Evolutionary conservation across 2,888 invertebrate genomes (phyloP).

Genomic region (Scelioninae gen. 1): DNA sequence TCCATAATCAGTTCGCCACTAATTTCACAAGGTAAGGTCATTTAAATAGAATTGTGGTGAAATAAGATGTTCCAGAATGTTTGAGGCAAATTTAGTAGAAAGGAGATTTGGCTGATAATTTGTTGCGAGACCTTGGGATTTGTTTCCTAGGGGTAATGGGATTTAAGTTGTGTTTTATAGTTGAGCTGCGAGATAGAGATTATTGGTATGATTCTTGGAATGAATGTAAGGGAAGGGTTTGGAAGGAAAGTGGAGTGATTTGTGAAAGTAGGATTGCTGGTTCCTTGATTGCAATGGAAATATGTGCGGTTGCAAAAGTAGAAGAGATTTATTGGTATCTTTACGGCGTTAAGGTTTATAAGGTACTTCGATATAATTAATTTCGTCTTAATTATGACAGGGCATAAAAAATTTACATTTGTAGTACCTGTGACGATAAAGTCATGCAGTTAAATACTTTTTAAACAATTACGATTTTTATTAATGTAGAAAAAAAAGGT

Average conservation of each 20-base stretch:
- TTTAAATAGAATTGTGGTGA: background rate
- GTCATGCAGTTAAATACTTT: too few relatives aligned
- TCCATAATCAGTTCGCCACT: slow-evolving; percentile 95
- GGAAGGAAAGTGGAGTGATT: background rate
- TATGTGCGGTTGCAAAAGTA: background rate
- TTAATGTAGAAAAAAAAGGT: too few relatives aligned
- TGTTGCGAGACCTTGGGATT: slow-evolving; percentile 37
- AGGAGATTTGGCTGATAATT: slow-evolving; percentile 38
- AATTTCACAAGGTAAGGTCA: slow-evolving; percentile 89
- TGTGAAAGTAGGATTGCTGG: background rate
- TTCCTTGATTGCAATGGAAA: too few relatives aligned
- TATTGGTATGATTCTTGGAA: slow-evolving; percentile 15
- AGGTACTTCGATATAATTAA: too few relatives aligned
- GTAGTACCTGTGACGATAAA: too few relatives aligned
- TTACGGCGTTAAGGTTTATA: background rate
- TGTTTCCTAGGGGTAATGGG: slow-evolving; percentile 24
- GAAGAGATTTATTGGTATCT: background rate
- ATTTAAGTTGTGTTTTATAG: slow-evolving; percentile 47
- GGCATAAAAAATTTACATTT: too few relatives aligned
- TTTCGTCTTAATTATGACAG: too few relatives aligned
- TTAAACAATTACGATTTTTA: too few relatives aligned
- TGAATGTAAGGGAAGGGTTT: background rate
- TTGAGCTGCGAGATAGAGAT: slow-evolving; percentile 6
- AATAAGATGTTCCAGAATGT: background rate
- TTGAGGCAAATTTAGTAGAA: slow-evolving; percentile 5